These are phyloP conservation scores for Octodonta nipae DNA, from an alignment of 2,888 invertebrate genomes.

Conservation along the genomic window DNA sequence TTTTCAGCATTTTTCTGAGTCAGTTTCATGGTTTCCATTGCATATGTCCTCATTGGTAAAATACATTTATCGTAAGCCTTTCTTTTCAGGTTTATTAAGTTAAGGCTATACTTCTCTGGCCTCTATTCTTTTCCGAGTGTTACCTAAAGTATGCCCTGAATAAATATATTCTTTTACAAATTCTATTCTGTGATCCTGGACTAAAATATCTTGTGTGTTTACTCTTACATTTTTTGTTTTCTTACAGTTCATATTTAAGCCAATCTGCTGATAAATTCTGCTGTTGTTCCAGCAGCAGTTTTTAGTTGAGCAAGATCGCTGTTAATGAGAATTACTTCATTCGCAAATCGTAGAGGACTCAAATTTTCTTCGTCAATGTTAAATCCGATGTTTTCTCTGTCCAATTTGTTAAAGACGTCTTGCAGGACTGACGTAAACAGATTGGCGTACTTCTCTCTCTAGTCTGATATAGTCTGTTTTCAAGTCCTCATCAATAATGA, in stretches of 20 bases:
- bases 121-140: neutral
- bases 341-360: neutral
- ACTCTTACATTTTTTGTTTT: too few species aligned
- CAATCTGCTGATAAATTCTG: too few species aligned
- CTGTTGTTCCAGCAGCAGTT: too few species aligned
- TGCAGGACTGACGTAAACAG: neutral
- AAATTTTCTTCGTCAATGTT: too few species aligned
- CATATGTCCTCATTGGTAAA: neutral
- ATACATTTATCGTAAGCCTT: neutral
- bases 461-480: neutral
- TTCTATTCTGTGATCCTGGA: neutral
- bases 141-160: neutral
- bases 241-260: too few species aligned
- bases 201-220: neutral
- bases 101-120: neutral
- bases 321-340: neutral
- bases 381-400: too few species aligned
- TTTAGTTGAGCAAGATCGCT: neutral
- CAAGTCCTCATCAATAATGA: neutral
- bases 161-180: neutral
- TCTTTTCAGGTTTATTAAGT: neutral
- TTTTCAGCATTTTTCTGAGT: neutral
- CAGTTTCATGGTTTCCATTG: neutral
- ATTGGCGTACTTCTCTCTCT: neutral
- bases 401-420: neutral